phyloP scores from a whole-genome alignment of 2,113 vertebrate species.

The Tringa solitaria region DNA sequence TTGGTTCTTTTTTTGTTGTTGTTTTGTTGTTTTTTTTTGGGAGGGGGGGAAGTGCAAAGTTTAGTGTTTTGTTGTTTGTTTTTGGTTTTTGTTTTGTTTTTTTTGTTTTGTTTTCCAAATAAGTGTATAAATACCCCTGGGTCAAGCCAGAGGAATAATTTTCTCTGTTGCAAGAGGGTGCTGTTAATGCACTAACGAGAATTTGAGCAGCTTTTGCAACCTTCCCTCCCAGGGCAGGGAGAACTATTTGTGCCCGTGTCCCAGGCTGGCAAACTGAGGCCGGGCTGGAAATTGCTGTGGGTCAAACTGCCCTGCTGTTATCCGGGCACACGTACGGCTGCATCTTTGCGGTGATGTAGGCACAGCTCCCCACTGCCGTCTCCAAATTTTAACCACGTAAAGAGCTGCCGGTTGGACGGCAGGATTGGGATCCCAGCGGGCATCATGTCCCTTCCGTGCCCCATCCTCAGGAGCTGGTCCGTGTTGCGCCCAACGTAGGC shows the following conservation, averaged over 20 bases:
- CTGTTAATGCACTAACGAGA: rapidly evolving
- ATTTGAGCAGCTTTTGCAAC: background rate
- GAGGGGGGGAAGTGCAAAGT: background rate
- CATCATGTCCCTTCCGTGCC: background rate
- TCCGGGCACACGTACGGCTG: rapidly evolving
- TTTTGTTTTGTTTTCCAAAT: rapidly evolving
- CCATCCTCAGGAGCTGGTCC: background rate
- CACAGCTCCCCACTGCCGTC: background rate
- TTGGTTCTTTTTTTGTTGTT: too few relatives aligned
- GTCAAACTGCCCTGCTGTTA: background rate
- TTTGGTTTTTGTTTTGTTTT: background rate
- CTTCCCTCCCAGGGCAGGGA: background rate
- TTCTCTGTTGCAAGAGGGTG: background rate
- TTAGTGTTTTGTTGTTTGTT: background rate
- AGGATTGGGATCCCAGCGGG: rapidly evolving
- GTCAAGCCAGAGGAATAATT: background rate
- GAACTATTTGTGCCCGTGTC: background rate
- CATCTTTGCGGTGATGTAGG: rapidly evolving
- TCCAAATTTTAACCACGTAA: rapidly evolving
- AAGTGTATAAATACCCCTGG: background rate
- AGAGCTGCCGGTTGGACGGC: background rate
- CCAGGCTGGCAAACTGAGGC: background rate
- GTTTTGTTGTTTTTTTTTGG: too few relatives aligned
- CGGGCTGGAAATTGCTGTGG: background rate
- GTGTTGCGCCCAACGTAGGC: background rate